phyloP scores from a whole-genome alignment of 2,113 vertebrate species.

The Xiphorhynchus elegans region DNA sequence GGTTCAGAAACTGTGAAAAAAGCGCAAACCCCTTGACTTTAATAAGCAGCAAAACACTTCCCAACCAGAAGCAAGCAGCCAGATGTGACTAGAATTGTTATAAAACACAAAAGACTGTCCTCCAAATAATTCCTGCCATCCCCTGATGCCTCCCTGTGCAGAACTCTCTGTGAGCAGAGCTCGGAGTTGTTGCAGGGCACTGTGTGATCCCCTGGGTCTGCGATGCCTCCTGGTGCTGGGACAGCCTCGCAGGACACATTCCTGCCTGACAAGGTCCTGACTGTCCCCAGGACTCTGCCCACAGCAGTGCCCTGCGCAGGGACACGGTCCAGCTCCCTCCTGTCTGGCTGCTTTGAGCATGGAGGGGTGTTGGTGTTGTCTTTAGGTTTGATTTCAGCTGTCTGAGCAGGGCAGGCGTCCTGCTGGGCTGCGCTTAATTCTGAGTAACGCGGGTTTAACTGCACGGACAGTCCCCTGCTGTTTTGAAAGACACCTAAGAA shows the following conservation, averaged over 20 bases:
- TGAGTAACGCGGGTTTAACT: background rate
- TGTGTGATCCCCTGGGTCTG: fast-evolving
- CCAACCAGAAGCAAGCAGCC: background rate
- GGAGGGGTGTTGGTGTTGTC: background rate
- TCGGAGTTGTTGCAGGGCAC: background rate
- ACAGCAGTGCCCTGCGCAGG: fast-evolving
- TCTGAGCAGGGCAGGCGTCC: background rate
- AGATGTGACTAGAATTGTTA: conserved; percentile 2
- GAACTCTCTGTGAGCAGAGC: background rate
- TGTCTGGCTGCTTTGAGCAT: background rate
- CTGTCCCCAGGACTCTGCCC: background rate
- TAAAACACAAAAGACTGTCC: background rate
- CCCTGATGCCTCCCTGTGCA: background rate
- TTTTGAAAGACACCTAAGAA: conserved; percentile 50
- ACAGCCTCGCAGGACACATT: background rate
- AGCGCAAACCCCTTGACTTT: background rate
- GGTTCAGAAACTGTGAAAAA: conserved; percentile 18
- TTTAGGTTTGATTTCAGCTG: background rate
- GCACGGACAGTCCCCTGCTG: conserved; percentile 4
- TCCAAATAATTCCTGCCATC: background rate
- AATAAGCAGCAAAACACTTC: background rate
- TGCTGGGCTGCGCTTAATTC: conserved; percentile 20
- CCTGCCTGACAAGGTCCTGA: background rate
- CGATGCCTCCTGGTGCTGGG: background rate
- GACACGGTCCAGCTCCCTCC: background rate